Evolutionary conservation across 2,113 vertebrate species (phyloP).

Genomic region (Siniperca knerii): DNA sequence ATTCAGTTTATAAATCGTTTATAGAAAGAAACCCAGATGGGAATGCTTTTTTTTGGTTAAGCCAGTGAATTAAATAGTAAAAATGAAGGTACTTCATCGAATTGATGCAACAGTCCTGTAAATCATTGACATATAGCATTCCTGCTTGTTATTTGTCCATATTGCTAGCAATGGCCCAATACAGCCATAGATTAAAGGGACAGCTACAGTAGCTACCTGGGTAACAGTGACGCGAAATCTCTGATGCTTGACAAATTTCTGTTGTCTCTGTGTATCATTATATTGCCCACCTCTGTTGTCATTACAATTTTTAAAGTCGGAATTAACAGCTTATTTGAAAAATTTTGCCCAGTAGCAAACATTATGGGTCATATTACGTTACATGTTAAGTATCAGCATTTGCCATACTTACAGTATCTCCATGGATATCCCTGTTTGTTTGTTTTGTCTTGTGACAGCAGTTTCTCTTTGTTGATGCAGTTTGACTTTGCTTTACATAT

Average conservation of each 20-base stretch:
- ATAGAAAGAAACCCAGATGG: not conserved
- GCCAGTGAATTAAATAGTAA: too few species aligned
- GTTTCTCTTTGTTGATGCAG: too few species aligned
- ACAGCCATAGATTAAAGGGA: not conserved
- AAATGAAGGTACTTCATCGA: too few species aligned
- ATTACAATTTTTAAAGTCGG: not conserved
- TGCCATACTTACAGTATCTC: not conserved
- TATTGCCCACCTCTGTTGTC: not conserved
- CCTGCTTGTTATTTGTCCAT: too few species aligned
- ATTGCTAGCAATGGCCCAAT: too few species aligned
- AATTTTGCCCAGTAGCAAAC: not conserved
- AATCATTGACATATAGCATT: not conserved
- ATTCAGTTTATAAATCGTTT: not conserved
- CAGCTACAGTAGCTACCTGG: not conserved
- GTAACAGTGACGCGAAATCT: not conserved
- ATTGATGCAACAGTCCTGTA: not conserved
- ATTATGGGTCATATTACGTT: not conserved
- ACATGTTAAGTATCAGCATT: not conserved
- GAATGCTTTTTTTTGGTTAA: too few species aligned
- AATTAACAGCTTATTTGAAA: not conserved
- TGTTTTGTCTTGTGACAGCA: not conserved
- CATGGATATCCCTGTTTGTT: not conserved
- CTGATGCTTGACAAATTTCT: not conserved
- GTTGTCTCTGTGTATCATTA: not conserved
- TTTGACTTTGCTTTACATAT: too few species aligned